A percentile compares a stretch with the other conserved stretches of the same genome.
These are phyloP conservation scores for Loxodonta africana DNA, from an alignment of 2,113 vertebrate species.

Conservation along the genomic window DNA sequence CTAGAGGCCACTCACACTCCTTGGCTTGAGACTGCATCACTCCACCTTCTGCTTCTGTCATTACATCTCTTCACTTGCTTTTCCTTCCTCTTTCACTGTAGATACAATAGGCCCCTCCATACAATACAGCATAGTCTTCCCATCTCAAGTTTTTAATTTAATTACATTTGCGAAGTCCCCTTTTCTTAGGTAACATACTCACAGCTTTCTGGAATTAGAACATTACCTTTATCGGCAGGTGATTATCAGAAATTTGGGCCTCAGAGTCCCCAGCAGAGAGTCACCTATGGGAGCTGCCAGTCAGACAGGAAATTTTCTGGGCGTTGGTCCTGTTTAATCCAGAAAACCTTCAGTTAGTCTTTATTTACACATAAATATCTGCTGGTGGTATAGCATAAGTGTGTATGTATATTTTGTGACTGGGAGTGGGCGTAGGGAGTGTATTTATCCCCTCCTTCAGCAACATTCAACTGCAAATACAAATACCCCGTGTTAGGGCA, in stretches of 20 bases:
- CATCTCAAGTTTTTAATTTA: not conserved
- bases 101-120: too few species aligned
- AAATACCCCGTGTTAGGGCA: not conserved
- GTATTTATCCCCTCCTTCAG: not conserved
- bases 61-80: not conserved
- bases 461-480: too few species aligned
- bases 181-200: not conserved
- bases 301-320: not conserved
- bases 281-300: not conserved
- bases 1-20: rapidly evolving
- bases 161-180: not conserved
- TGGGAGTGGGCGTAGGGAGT: rapidly evolving
- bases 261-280: not conserved
- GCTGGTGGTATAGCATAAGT: rapidly evolving
- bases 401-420: too few species aligned
- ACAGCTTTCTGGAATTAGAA: not conserved
- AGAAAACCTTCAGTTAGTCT: not conserved
- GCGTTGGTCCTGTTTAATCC: not conserved
- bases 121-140: not conserved
- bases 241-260: not conserved
- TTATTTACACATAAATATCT: not conserved
- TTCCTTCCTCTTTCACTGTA: not conserved
- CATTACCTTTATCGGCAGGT: too few species aligned
- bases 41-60: not conserved
- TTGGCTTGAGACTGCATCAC: not conserved